Base-by-base conservation (phyloP, 2,797 vertebrate species). In the Paguma larvata region DNA sequence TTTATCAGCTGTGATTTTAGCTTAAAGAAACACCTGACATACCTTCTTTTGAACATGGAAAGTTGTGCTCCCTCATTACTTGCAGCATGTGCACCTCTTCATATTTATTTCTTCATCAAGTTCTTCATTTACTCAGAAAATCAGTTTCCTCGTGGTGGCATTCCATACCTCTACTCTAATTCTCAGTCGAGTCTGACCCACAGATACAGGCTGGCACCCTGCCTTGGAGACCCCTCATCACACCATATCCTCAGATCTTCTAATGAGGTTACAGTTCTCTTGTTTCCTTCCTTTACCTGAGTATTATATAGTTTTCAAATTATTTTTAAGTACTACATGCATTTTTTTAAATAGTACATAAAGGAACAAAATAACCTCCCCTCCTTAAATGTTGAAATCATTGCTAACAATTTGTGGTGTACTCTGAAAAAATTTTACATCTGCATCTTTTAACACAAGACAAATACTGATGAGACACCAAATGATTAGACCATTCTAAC, bases 121-220 rank as follows among this genome's bases (percentile, higher is more conserved):
- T 48, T 91, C 92, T 86, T 72, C 48, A 48, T 65, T 96, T 67
- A 48, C 30, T 89, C 84, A 83, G 63, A 84, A 91, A 83, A 77
- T 56, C 82, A 44, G 75, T 46, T 89, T 68, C 62, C 16, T 13
- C 7, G 6, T 27, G 32, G 41, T 44, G 62, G 32, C 19, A 75
- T 3, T 1, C 14, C 6, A 19, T 44, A 65, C 51, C 9, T 13
- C 38, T 38, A 34, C 38, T 4, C 0, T 84, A 86, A 75, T 72
- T 67, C 53, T 91, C 46, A 38, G 53, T 51, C 46, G 65, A 44
- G 27, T 30, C 27, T 48, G 73, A 79, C 75, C 12, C 0, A 0
- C 0, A 19, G 72, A 73, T 18, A 34, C 0, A 51, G 53, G 38
- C 8, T 14, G 41, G 15, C 19, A 8, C 25, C 34, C 59, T 72